Conservation (phyloP, 2,888 invertebrate genomes). For the Ophioninae sp. region DNA sequence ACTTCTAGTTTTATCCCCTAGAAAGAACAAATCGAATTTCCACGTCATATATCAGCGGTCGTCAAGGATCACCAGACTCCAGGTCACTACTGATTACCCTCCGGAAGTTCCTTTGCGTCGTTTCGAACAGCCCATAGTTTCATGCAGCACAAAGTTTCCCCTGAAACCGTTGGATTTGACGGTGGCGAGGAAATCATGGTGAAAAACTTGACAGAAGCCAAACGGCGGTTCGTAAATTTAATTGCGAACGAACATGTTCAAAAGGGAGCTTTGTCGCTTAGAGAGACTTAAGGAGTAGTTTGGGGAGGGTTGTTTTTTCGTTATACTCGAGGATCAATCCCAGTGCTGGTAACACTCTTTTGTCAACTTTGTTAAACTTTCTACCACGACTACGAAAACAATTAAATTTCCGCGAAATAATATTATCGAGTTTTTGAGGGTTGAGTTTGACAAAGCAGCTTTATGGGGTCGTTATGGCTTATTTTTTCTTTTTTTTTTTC, state of each 20-base stretch:
- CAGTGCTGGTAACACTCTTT: not conserved
- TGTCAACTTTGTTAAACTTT: not conserved
- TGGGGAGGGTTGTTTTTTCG: not conserved
- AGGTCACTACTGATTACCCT: not conserved
- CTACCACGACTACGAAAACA: not conserved
- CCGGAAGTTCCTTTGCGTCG: not conserved
- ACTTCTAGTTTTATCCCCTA: no score
- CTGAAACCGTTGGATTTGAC: not conserved
- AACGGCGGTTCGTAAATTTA: not conserved
- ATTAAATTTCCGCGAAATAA: not conserved
- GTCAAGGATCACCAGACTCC: not conserved
- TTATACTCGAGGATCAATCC: not conserved
- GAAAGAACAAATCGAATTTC: no score
- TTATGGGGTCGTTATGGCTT: not conserved
- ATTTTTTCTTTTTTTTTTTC: not conserved
- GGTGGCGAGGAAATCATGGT: not conserved
- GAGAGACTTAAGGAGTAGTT: no score
- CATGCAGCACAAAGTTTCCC: not conserved
- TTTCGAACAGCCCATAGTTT: not conserved
- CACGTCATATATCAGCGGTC: not conserved
- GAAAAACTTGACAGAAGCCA: not conserved
- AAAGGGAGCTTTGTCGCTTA: constrained; percentile 5
- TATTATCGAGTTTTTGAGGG: not conserved
- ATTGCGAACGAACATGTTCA: constrained; percentile 1
- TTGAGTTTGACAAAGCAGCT: not conserved